Evolutionary conservation across 1,140 invertebrate species (phyloP).

Genomic region (Trichonephila clavata): DNA sequence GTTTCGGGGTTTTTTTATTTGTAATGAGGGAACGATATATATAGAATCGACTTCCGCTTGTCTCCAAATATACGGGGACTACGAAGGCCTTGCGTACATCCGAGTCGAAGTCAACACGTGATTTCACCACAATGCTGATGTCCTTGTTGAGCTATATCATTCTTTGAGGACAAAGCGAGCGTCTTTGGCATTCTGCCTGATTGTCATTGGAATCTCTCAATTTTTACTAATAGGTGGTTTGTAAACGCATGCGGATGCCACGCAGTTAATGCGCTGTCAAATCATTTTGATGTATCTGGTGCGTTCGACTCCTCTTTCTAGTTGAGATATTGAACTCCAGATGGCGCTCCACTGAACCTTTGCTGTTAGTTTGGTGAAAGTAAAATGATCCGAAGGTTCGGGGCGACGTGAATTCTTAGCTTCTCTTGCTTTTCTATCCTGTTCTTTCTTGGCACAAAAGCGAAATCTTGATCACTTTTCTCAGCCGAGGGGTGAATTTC

Average conservation of each 20-base stretch:
- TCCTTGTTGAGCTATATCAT: constrained; percentile 44
- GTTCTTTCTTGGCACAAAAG: constrained; percentile 17
- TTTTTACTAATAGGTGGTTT: constrained; percentile 21
- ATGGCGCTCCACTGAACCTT: not conserved
- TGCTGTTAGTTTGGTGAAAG: not conserved
- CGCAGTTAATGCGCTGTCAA: constrained; percentile 11
- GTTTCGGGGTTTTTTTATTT: not conserved
- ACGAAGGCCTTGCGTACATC: constrained; percentile 37
- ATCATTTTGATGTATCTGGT: constrained; percentile 16
- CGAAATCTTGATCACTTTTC: constrained; percentile 12
- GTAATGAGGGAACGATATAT: constrained; percentile 12
- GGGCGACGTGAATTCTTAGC: constrained; percentile 19
- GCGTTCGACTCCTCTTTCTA: not conserved
- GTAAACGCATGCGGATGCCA: not conserved
- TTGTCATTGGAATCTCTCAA: constrained; percentile 34
- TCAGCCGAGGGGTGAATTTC: not conserved
- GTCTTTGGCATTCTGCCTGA: constrained; percentile 23
- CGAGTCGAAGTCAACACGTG: constrained; percentile 42
- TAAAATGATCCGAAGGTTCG: constrained; percentile 29
- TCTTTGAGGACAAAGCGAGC: not conserved
- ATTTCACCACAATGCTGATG: constrained; percentile 40
- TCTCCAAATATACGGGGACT: constrained; percentile 38
- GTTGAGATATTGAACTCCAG: not conserved
- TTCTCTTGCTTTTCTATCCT: not conserved
- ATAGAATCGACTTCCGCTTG: not conserved